Evolutionary conservation across 1,140 invertebrate species (phyloP).

Genomic region (Varroa destructor): DNA sequence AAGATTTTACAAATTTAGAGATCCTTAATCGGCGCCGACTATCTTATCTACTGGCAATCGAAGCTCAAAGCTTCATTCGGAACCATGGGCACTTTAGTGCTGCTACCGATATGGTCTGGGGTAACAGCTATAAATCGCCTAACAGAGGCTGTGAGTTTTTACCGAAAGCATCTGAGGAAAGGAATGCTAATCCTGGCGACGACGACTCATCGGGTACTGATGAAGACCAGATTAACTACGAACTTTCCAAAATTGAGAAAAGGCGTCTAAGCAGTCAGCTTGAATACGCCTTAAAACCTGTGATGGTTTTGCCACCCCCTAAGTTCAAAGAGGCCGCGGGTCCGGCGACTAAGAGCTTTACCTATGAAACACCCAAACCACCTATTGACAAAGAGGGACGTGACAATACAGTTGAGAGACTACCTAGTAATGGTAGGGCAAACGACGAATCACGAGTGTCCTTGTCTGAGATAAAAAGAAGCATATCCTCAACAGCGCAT

Average conservation of each 20-base stretch:
- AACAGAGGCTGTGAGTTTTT: slow-evolving; percentile 4
- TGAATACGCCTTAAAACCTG: no score
- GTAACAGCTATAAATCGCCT: not conserved
- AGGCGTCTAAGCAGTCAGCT: not conserved
- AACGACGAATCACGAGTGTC: no score
- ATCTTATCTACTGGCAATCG: slow-evolving; percentile 9
- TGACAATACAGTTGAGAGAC: no score
- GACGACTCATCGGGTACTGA: not conserved
- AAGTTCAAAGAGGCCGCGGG: no score
- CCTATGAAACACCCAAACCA: no score
- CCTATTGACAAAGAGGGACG: no score
- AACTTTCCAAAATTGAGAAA: slow-evolving; percentile 6
- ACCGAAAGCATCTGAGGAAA: not conserved
- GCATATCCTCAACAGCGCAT: no score
- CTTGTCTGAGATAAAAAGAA: no score
- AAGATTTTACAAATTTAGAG: not conserved
- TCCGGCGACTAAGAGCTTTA: no score
- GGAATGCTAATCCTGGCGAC: not conserved
- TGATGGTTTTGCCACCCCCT: no score
- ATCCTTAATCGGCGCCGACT: not conserved
- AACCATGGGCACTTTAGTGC: not conserved
- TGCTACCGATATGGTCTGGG: not conserved
- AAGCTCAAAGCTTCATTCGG: slow-evolving; percentile 1
- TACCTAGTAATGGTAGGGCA: no score
- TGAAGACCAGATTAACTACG: not conserved